Percentiles rank a stretch among this genome's conserved stretches.
These are phyloP conservation scores for Macquaria ambigua DNA, from an alignment of 2,113 vertebrate genomes.

Conservation along the genomic window DNA sequence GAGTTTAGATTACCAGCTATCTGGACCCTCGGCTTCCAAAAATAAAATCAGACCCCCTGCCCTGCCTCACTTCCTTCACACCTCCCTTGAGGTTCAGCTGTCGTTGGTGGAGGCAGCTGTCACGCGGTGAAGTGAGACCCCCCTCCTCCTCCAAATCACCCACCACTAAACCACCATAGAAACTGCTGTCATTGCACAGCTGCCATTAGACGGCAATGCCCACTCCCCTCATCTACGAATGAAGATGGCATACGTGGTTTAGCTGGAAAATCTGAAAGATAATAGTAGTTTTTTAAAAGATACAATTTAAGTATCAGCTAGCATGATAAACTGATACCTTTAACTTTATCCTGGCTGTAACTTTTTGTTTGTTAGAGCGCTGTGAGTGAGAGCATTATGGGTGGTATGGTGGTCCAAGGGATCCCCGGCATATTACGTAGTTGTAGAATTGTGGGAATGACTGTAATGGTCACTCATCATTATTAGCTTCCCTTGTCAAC, in stretches of 20 bases:
- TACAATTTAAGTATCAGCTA: not conserved
- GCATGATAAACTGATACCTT: not conserved
- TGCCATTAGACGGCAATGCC: constrained; percentile 2
- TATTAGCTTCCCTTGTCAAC: not conserved
- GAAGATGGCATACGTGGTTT: not conserved
- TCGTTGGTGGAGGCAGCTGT: constrained; percentile 82
- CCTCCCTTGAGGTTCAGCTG: constrained; percentile 78
- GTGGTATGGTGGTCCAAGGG: not conserved
- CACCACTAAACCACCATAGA: not conserved
- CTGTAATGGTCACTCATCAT: not conserved
- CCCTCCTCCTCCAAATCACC: constrained; percentile 18
- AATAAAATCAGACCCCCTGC: constrained; percentile 71
- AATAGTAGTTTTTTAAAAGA: not conserved
- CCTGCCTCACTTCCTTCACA: constrained; percentile 49
- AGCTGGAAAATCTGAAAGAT: not conserved
- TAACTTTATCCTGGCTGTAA: not conserved
- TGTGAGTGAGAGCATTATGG: not conserved
- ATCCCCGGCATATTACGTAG: not conserved
- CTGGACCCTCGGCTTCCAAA: constrained; percentile 75
- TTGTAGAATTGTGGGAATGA: not conserved
- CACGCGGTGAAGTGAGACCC: constrained; percentile 59
- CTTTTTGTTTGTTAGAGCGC: not conserved
- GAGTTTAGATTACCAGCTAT: constrained; percentile 84
- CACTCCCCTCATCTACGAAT: not conserved
- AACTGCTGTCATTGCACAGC: constrained; percentile 64